Conservation (phyloP, 2,113 vertebrate genomes). For the Myotis brandtii region DNA sequence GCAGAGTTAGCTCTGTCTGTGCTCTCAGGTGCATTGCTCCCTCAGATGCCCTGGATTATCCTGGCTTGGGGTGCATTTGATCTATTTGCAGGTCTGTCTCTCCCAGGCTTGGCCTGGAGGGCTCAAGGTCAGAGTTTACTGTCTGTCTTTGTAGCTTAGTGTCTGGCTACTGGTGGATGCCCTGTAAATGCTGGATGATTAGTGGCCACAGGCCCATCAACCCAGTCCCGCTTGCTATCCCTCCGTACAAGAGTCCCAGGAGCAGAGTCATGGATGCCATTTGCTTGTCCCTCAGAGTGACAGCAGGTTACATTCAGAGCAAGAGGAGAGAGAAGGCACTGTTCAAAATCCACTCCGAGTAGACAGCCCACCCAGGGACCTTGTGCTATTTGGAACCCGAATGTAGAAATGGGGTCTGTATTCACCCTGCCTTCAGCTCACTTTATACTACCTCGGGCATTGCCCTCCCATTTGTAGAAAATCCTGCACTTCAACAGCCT, state of each 20-base stretch:
- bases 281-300: background rate
- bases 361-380: background rate
- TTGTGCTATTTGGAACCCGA: background rate
- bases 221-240: background rate
- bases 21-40: background rate
- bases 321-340: background rate
- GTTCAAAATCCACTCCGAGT: background rate
- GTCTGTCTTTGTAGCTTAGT: background rate
- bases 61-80: background rate
- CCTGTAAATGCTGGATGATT: background rate
- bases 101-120: background rate
- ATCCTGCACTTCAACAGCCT: background rate
- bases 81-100: background rate
- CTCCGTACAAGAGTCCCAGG: background rate
- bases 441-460: background rate
- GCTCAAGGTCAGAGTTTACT: background rate
- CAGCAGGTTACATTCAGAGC: background rate
- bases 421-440: background rate
- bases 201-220: background rate
- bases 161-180: background rate
- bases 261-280: background rate
- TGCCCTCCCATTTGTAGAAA: background rate
- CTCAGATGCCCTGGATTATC: background rate
- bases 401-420: background rate
- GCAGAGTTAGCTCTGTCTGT: background rate